phyloP scores from a whole-genome alignment of 2,113 vertebrate species.

The Macaca nemestrina region DNA sequence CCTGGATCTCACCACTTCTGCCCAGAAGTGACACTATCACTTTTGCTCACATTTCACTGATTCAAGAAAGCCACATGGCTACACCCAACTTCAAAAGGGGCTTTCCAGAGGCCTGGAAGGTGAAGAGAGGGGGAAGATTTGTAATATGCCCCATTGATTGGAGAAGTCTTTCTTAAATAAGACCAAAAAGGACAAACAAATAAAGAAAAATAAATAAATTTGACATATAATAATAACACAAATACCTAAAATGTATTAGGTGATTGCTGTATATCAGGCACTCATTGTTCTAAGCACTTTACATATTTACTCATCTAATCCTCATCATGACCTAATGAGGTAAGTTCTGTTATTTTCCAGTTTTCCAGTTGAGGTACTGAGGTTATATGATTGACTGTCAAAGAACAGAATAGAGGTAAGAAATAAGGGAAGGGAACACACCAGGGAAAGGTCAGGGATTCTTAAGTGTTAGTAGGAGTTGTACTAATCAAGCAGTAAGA shows the following conservation, averaged over 20 bases:
- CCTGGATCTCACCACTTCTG: neutral
- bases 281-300: neutral
- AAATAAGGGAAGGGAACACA: neutral
- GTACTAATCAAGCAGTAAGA: neutral
- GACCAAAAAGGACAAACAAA: neutral
- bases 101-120: neutral
- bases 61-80: neutral
- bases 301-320: neutral
- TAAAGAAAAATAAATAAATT: neutral
- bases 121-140: neutral
- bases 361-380: neutral
- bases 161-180: neutral
- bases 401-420: neutral
- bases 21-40: neutral
- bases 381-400: neutral
- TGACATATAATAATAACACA: neutral
- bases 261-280: neutral
- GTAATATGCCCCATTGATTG: neutral
- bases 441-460: neutral
- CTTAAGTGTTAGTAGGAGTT: neutral
- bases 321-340: neutral
- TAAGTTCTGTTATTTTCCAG: neutral
- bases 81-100: neutral
- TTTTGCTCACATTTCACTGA: neutral
- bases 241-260: neutral